Evolutionary conservation across 2,888 invertebrate genomes (phyloP).

Genomic region (Willowsia nigromaculata): DNA sequence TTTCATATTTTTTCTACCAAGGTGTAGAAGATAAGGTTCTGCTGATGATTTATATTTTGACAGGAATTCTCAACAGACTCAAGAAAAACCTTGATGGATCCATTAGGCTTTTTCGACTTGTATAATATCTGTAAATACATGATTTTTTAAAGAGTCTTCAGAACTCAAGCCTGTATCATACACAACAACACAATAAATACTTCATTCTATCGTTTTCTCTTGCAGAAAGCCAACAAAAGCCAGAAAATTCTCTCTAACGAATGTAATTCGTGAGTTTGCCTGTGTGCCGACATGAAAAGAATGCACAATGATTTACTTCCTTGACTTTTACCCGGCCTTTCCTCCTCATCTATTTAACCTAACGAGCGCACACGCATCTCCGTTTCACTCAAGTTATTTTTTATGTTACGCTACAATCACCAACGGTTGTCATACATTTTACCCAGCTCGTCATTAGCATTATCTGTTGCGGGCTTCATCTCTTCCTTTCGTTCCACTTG

Average conservation of each 20-base stretch:
- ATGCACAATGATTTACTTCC: conserved; percentile 38
- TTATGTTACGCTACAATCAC: neutral
- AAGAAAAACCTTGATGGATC: conserved; percentile 42
- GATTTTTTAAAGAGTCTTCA: conserved; percentile 9
- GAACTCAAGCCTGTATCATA: neutral
- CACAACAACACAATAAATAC: neutral
- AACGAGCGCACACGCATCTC: conserved; percentile 22
- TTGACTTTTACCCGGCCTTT: conserved; percentile 13
- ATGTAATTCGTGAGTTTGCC: neutral
- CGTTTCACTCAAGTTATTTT: conserved; percentile 22
- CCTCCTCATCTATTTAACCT: conserved; percentile 14
- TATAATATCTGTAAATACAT: neutral
- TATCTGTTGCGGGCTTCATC: conserved; percentile 11
- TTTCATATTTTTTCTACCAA: neutral
- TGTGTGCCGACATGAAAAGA: conserved; percentile 6
- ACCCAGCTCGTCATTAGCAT: conserved; percentile 10
- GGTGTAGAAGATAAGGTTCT: neutral
- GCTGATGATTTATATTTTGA: conserved; percentile 62
- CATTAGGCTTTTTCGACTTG: neutral
- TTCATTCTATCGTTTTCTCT: neutral
- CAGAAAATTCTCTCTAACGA: neutral
- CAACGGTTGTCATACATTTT: neutral
- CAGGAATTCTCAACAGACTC: conserved; percentile 52
- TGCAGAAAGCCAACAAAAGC: neutral
- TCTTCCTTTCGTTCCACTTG: neutral